Base-by-base conservation (phyloP, 2,888 invertebrate genomes). In the Tortrix viridana region DNA sequence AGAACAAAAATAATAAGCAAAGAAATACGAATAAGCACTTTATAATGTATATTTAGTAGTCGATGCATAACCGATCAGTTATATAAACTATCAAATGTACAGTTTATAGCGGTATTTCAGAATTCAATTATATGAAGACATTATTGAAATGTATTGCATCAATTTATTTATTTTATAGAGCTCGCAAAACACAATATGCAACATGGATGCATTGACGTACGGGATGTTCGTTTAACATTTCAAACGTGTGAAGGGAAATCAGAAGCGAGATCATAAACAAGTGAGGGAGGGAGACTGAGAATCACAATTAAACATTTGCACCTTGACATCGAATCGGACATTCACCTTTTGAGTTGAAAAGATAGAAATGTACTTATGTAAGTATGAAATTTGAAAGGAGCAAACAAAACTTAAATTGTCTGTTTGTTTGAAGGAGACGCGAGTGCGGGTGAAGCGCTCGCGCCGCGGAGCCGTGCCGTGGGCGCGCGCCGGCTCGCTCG, bases 101-200 rank as follows among this genome's bases (percentile, higher is more conserved):
- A 52, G 62, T 57, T 63, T 50, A 56, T 62, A 63, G 52, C 57
- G 57, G 47, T 57, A 57, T 56, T 47, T 22, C 22, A 52, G 46
- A 63, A 57, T 57, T 57, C 57, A 57, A 38, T 57, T 63, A 53
- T 53, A 57, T 64, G 52, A 38, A 68, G 46, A 68, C 65, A 71
- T 71, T 75, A 76, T 80, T 78, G 59, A 76, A 76, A 83, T 81
- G 75, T 77, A 79, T 79, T 78, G 77, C 65, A 74, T 74, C 71
- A 65, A 80, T 84, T 82, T 81, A 65, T n/a, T n/a, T 79, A 83
- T 79, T 81, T 82, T 66, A 74, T 76, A 84, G 78, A 23, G 58
- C 66, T 47, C 59, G 69, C 70, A 76, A 77, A 73, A 70, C 69
- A 67, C 69, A 77, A 67, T 69, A 79, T 79, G 72, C 73, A 74